Evolutionary conservation across 2,888 invertebrate species (phyloP), one percentile per base, ranked within the genome.

Genomic region (Fragum sueziense): DNA sequence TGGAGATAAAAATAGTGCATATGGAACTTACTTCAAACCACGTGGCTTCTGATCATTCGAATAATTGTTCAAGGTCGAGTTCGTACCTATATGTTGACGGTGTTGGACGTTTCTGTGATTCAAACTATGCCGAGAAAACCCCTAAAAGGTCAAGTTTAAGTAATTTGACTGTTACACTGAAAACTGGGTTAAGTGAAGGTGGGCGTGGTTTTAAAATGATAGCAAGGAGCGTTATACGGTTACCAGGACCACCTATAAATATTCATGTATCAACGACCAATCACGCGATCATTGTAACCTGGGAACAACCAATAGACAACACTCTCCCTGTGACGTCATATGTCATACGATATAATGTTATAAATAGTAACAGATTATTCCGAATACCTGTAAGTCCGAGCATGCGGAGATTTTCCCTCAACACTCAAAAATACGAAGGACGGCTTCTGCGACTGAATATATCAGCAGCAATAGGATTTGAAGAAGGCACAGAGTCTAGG

Each of bases 241-340:
- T 79, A 25, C 82, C 82, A 47, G 75, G 76, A 17, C 79, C 78
- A 3, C 82, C 82, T 11, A 37, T 59, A 65, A 27, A 67, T 29
- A 67, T 82, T 25, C 29, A 11, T 4, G 29, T 71, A 3, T 31
- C 27, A 0, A 52, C 67, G 4, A 62, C 73, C 7, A 62, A 68
- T 31, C 75, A 79, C 27, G 82, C 82, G 11, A 34, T 82, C 11
- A 25, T 72, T 1, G 62, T 82, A 14, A 52, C 70, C 37, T 82
- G 82, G 82, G 52, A 70, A 70, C 57, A 52, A 29, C 82, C 82
- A 70, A 52, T 59, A n/a, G 74, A 70, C 52, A 34, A 33, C 6
- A 82, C 82, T 47, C 31, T 82, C 7, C 52, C 75, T 22, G 69
- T 82, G 22, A 79, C 79, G 59, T 69, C 79, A 31, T 82, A 76